These are phyloP conservation scores for Columba guinea DNA, from an alignment of 2,797 vertebrate genomes.

Conservation along the genomic window DNA sequence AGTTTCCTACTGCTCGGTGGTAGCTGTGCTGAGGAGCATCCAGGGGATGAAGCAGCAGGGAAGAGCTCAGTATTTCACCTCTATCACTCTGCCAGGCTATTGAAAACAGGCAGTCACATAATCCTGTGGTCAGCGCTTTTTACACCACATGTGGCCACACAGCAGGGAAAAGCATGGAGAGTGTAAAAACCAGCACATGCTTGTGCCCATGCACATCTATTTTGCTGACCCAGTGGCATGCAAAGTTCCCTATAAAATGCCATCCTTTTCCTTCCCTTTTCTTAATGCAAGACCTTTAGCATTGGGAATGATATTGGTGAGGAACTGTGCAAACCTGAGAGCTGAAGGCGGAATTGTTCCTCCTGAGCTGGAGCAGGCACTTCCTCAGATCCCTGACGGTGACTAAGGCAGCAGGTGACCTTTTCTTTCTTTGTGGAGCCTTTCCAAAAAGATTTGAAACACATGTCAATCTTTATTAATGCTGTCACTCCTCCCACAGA, in stretches of 20 bases:
- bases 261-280: neutral
- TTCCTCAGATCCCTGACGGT: neutral
- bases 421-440: neutral
- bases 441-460: neutral
- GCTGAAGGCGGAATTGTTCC: neutral
- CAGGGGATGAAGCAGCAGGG: neutral
- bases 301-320: neutral
- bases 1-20: neutral
- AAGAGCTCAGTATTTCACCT: neutral
- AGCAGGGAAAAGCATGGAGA: neutral
- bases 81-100: neutral
- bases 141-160: rapidly evolving
- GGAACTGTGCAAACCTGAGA: neutral
- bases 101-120: neutral
- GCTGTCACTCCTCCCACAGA: neutral
- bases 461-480: neutral
- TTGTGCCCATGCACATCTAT: rapidly evolving
- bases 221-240: neutral
- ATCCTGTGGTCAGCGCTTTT: neutral
- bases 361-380: neutral
- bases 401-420: neutral
- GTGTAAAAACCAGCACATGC: neutral
- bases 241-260: neutral
- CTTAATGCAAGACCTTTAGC: neutral
- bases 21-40: neutral